A percentile compares a stretch with the other conserved stretches of the same genome.
These are phyloP conservation scores for Sinodicranocentrus sp. DNA, from an alignment of 2,888 invertebrate genomes.

Conservation along the genomic window DNA sequence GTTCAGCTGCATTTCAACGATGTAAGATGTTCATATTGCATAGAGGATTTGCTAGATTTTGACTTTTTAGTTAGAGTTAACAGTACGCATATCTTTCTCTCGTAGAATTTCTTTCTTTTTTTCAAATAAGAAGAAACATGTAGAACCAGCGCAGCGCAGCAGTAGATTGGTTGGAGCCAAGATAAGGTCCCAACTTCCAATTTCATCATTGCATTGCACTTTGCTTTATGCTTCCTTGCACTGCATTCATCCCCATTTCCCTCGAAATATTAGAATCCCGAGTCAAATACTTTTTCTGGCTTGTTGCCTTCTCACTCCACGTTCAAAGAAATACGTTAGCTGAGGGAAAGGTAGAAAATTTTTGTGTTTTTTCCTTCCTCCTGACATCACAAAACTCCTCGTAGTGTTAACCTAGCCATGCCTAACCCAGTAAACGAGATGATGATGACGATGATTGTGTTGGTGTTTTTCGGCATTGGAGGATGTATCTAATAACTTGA, in stretches of 20 bases:
- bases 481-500: background rate
- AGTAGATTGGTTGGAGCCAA: slow-evolving; percentile 36
- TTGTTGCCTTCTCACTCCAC: slow-evolving; percentile 18
- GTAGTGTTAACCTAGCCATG: slow-evolving; percentile 11
- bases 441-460: background rate
- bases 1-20: too few species aligned
- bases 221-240: slow-evolving; percentile 10
- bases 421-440: slow-evolving; percentile 30
- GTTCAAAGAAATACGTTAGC: slow-evolving; percentile 6
- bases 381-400: background rate
- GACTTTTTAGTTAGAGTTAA: too few species aligned
- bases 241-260: background rate
- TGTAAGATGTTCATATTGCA: background rate
- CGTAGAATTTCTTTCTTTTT: too few species aligned
- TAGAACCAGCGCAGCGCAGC: slow-evolving; percentile 13
- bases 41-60: background rate
- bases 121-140: background rate
- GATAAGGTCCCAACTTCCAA: slow-evolving; percentile 2
- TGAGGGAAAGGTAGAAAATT: slow-evolving; percentile 16
- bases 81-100: too few species aligned
- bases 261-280: background rate
- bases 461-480: background rate
- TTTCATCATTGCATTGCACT: background rate
- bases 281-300: slow-evolving; percentile 18
- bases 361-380: background rate